Evolutionary conservation across 2,888 invertebrate species (phyloP).

Genomic region (Orthonevra nobilis): DNA sequence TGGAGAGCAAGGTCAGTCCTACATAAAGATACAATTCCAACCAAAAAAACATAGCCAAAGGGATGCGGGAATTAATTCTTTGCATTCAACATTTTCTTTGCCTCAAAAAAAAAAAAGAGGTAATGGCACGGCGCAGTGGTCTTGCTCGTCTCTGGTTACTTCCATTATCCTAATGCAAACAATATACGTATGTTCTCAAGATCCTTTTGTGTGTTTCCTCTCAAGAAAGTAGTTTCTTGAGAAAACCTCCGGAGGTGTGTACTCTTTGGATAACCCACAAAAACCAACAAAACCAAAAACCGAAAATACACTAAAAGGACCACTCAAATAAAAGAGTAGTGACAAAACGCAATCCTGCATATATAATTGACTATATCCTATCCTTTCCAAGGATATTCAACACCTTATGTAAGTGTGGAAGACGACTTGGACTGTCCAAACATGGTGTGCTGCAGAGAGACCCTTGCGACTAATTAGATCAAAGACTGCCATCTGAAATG

Average conservation of each 20-base stretch:
- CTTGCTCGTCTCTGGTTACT: neutral
- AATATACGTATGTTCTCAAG: neutral
- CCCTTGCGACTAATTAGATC: constrained; percentile 57
- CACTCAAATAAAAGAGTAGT: constrained; percentile 22
- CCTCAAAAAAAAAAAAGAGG: neutral
- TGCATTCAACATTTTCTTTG: constrained; percentile 32
- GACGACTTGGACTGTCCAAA: no score
- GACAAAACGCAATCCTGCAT: constrained; percentile 20
- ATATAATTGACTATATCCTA: constrained; percentile 41
- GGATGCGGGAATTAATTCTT: constrained; percentile 41
- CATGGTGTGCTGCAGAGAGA: no score
- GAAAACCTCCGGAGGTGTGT: constrained; percentile 24
- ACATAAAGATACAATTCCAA: no score
- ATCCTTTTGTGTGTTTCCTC: neutral
- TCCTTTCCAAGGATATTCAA: constrained; percentile 13
- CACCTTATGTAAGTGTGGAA: constrained; percentile 15
- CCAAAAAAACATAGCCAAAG: constrained; percentile 19
- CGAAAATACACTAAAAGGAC: no score
- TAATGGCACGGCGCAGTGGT: constrained; percentile 5
- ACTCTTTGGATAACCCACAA: constrained; percentile 12
- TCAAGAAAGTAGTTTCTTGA: constrained; percentile 3
- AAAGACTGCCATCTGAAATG: constrained; percentile 27
- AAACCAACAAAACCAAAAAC: constrained; percentile 9
- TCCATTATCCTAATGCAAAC: constrained; percentile 16
- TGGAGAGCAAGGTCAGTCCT: neutral